Evolutionary conservation across 2,888 invertebrate species (phyloP), one percentile per base, ranked within the genome.

Genomic region (Hermodice carunculata): DNA sequence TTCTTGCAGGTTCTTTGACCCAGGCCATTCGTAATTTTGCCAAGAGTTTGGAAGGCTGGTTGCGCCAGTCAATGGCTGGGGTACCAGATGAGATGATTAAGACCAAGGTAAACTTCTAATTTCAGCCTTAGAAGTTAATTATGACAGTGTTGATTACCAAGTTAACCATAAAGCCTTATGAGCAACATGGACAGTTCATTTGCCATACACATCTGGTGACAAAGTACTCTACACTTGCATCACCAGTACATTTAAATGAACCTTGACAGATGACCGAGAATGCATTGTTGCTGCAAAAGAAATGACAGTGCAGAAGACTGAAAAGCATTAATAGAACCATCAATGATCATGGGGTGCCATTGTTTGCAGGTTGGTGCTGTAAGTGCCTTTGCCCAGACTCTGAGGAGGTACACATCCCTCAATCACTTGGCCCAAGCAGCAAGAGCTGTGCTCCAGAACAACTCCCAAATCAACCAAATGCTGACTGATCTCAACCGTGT

Each of bases 401-500:
- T 98, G 81, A 90, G 97, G 42, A 92, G 98, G 40, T 98, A 98
- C 88, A 98, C 98, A 6, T 96, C 96, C 31, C 89, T 99, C 69
- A 98, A 98, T 88, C 98, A 98, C 87, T 89, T 98, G 80, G 98
- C 98, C 69, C 93, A 94, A 87, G 96, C 96, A 53, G 98, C 98
- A 5, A 90, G 98, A 59, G 96, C 97, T 58, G 98, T 98, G 62
- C 90, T 98, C 73, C 94, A 95, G 87, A 98, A 98, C 87, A 92
- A 93, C 74, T 92, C 93, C 75, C 97, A 98, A 89, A 96, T 98
- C 81, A 92, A 92, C 76, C 95, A 98, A 90, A 99, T 99, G 98
- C 88, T 96, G 70, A 91, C 94, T 28, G 98, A 99, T 88, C 89
- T 99, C 76, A 97, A 96, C 88, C 92, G 97, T 74, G 97, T 99